phyloP scores from a whole-genome alignment of 2,888 invertebrate species.

The Nemotelus pantherinus region DNA sequence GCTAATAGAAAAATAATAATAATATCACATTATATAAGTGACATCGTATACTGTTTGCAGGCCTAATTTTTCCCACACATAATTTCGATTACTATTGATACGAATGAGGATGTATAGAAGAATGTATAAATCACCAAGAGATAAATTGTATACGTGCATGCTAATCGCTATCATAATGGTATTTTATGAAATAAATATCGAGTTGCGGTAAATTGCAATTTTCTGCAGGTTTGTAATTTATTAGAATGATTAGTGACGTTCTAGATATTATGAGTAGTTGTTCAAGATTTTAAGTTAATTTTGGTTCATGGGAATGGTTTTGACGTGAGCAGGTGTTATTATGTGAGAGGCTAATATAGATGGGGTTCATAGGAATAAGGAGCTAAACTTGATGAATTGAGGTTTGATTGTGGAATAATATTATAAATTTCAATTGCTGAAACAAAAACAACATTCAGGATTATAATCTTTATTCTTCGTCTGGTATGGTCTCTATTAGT shows the following conservation, averaged over 20 bases:
- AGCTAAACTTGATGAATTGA: too few relatives aligned
- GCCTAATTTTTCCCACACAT: constrained; percentile 11
- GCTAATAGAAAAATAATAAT: constrained; percentile 1
- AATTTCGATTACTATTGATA: too few relatives aligned
- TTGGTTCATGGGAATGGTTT: not conserved
- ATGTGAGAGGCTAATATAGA: too few relatives aligned
- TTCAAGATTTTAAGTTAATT: constrained; percentile 8
- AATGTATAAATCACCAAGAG: not conserved
- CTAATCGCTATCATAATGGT: constrained; percentile 34
- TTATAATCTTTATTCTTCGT: too few relatives aligned
- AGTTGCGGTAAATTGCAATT: constrained; percentile 35
- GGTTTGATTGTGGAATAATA: too few relatives aligned
- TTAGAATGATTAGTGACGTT: constrained; percentile 32
- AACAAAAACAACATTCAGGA: too few relatives aligned
- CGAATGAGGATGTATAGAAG: too few relatives aligned
- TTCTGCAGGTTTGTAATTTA: constrained; percentile 36
- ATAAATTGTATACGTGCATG: constrained; percentile 23
- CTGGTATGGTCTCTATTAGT: too few relatives aligned
- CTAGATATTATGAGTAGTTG: constrained; percentile 9
- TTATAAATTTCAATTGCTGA: too few relatives aligned
- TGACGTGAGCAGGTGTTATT: not conserved
- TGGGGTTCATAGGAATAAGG: too few relatives aligned
- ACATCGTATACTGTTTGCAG: constrained; percentile 24
- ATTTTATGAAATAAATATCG: constrained; percentile 34
- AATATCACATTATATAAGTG: not conserved